These are phyloP conservation scores for Catamblyrhynchus diadema DNA, from an alignment of 2,797 vertebrate species.

Conservation along the genomic window DNA sequence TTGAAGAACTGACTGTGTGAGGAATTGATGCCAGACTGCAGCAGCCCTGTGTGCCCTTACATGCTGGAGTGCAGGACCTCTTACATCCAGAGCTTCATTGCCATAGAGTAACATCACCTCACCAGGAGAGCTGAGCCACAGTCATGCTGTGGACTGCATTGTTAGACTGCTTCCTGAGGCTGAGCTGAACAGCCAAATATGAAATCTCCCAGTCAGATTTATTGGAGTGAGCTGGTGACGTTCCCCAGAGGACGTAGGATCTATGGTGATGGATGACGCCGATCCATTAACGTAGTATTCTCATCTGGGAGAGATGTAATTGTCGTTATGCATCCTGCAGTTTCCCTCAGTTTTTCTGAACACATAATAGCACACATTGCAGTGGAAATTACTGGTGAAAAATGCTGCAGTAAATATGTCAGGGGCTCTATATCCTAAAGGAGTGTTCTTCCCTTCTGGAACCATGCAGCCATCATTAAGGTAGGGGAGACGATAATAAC, in stretches of 20 bases:
- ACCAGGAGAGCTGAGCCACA: background rate
- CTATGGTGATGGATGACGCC: slow-evolving; percentile 34
- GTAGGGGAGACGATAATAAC: slow-evolving; percentile 9
- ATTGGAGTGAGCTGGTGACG: slow-evolving; percentile 6
- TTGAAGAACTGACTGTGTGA: background rate
- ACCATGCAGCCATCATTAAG: background rate
- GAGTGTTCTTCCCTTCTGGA: background rate
- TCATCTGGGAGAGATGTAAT: slow-evolving; percentile 56
- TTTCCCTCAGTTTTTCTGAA: slow-evolving; percentile 38
- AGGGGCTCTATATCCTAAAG: background rate
- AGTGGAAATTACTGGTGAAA: slow-evolving; percentile 23
- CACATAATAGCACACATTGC: background rate
- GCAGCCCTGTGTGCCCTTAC: background rate
- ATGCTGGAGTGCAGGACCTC: background rate
- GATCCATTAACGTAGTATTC: slow-evolving; percentile 40
- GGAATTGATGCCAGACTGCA: background rate
- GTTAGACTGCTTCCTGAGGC: background rate
- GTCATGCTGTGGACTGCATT: background rate
- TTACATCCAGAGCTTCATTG: background rate
- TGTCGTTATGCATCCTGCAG: slow-evolving; percentile 39
- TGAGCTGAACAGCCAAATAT: background rate
- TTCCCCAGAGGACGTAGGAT: slow-evolving; percentile 8
- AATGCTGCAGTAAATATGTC: slow-evolving; percentile 61
- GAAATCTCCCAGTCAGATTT: background rate
- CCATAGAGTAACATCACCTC: background rate